phyloP scores from a whole-genome alignment of 2,797 vertebrate species.

The Cephalopachus bancanus region DNA sequence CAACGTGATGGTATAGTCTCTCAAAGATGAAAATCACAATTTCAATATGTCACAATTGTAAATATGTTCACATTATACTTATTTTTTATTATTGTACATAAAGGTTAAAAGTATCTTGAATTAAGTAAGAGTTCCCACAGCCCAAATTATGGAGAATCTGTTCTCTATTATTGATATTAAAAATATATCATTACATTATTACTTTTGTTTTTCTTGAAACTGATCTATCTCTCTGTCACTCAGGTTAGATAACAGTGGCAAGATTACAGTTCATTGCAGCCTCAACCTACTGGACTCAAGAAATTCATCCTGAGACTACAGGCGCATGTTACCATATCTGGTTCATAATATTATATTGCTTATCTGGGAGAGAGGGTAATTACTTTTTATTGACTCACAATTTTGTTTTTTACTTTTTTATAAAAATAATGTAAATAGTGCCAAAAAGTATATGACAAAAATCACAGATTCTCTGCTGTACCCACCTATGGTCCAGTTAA shows the following conservation, averaged over 20 bases:
- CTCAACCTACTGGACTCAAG: no score
- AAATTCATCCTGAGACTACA: no score
- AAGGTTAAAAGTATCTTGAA: neutral
- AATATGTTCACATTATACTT: neutral
- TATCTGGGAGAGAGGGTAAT: neutral
- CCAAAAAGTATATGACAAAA: neutral
- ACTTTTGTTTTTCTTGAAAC: no score
- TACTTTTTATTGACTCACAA: neutral
- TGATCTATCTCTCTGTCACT: no score
- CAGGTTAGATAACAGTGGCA: no score
- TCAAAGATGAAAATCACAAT: neutral
- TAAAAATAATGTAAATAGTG: neutral
- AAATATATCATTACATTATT: no score
- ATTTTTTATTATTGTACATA: neutral
- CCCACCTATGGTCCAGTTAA: fast-evolving
- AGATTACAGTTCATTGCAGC: no score
- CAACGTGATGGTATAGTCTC: neutral
- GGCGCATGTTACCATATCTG: no score
- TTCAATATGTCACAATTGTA: neutral
- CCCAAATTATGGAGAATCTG: neutral
- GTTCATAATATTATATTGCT: neutral
- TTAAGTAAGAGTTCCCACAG: neutral
- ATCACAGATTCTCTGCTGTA: neutral
- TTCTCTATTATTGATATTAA: neutral
- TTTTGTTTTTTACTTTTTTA: neutral